Evolutionary conservation across 2,888 invertebrate species (phyloP).

Genomic region (Cheilosia variabilis): DNA sequence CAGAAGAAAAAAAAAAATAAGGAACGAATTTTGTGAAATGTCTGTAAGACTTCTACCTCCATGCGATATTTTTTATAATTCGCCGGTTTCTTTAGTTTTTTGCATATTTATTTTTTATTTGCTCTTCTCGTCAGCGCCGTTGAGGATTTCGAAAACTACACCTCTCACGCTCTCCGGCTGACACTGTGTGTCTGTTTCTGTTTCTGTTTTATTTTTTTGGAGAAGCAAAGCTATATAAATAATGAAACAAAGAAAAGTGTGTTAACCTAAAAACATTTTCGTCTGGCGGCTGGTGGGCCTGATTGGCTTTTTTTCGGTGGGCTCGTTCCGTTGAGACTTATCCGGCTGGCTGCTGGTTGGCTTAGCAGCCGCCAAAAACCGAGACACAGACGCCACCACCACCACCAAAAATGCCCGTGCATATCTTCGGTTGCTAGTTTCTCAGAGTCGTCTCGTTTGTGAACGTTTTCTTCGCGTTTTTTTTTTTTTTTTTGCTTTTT

Average conservation of each 20-base stretch:
- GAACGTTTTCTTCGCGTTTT: conserved; percentile 22
- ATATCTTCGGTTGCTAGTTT: conserved; percentile 24
- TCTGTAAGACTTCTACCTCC: conserved; percentile 20
- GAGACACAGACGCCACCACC: conserved; percentile 32
- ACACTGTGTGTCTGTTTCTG: not conserved
- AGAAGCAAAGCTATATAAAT: conserved; percentile 36
- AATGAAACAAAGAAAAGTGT: conserved; percentile 58
- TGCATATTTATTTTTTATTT: conserved; percentile 16
- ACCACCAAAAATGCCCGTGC: not conserved
- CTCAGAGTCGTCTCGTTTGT: conserved; percentile 31
- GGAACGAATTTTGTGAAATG: conserved; percentile 31
- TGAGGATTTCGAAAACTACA: conserved; percentile 45
- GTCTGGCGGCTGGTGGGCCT: conserved; percentile 65
- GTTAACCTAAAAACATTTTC: conserved; percentile 67
- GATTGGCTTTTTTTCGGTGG: conserved; percentile 57
- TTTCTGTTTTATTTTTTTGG: conserved; percentile 3
- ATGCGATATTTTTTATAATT: conserved; percentile 22
- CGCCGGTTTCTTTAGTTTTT: conserved; percentile 49
- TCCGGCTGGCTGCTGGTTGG: conserved; percentile 32
- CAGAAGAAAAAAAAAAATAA: not conserved
- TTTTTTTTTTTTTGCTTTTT: conserved; percentile 5
- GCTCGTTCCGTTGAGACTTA: conserved; percentile 54
- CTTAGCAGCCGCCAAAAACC: conserved; percentile 22
- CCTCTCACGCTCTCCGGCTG: conserved; percentile 7
- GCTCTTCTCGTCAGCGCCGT: conserved; percentile 25